Conservation (phyloP, 2,113 vertebrate genomes). For the Anarrhichthys ocellatus region DNA sequence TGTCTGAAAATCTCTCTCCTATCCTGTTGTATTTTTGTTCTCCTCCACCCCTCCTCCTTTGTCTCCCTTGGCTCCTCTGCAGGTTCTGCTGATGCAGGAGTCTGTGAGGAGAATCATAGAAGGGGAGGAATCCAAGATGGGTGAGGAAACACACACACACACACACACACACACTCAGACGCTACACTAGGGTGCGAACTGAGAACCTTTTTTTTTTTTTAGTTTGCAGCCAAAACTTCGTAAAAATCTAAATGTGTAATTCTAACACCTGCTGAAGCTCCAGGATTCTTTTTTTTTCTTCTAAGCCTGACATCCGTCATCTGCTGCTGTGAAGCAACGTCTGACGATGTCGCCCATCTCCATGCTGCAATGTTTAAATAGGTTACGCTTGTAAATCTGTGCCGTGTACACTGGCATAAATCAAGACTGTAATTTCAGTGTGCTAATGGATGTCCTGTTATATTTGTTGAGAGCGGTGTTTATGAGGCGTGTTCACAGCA, state of each 20-base stretch:
- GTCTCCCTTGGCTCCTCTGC: conserved; percentile 50
- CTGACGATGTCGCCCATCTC: conserved; percentile 34
- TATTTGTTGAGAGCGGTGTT: conserved; percentile 11
- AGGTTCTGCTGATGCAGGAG: conserved; percentile 98
- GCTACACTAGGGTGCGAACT: conserved; percentile 20
- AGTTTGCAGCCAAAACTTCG: conserved; percentile 53
- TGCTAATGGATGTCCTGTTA: conserved; percentile 26
- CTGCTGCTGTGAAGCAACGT: conserved; percentile 19
- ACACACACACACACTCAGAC: conserved; percentile 18
- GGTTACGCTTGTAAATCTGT: conserved; percentile 12
- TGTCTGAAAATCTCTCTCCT: conserved; percentile 29
- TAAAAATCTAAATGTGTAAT: conserved; percentile 51
- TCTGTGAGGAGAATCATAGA: conserved; percentile 96
- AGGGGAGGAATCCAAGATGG: conserved; percentile 95
- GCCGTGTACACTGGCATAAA: conserved; percentile 12
- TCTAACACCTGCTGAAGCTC: conserved; percentile 41
- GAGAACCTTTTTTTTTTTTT: conserved; percentile 30
- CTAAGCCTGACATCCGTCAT: conserved; percentile 41
- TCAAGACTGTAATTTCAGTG: conserved; percentile 12
- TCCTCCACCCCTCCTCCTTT: conserved; percentile 4
- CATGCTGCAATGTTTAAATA: conserved; percentile 29
- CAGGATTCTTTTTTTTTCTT: conserved; percentile 18
- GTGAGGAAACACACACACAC: conserved; percentile 77
- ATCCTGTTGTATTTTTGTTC: conserved; percentile 39
- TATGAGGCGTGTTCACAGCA: not conserved